phyloP scores from a whole-genome alignment of 1,140 invertebrate genomes.

The Tetragnatha versicolor region DNA sequence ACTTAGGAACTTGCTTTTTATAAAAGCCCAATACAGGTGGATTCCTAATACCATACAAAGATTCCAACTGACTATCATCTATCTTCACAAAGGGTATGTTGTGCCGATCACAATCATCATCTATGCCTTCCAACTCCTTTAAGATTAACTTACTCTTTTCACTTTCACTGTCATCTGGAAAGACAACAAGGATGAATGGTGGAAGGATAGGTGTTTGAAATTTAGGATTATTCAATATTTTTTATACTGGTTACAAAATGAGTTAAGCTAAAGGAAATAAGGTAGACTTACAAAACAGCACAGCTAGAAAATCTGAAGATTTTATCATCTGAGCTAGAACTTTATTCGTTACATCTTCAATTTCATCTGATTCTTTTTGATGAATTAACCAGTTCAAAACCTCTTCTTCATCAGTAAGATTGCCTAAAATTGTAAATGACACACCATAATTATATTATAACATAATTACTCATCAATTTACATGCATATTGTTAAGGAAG shows the following conservation, averaged over 20 bases:
- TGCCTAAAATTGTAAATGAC: constrained; percentile 71
- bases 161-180: constrained; percentile 84
- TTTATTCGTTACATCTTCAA: constrained; percentile 86
- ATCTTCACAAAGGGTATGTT: constrained; percentile 95
- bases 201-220: too few species aligned
- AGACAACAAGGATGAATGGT: too few species aligned
- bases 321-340: constrained; percentile 82
- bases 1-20: constrained; percentile 89
- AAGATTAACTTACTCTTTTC: constrained; percentile 88
- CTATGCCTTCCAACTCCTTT: constrained; percentile 89
- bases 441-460: neutral
- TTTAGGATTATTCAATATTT: neutral
- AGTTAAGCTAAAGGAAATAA: neutral
- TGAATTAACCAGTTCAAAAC: constrained; percentile 92
- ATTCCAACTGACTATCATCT: constrained; percentile 82
- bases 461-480: neutral
- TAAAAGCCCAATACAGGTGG: constrained; percentile 89
- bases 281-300: constrained; percentile 83
- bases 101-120: constrained; percentile 86
- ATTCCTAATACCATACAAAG: constrained; percentile 83
- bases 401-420: constrained; percentile 88
- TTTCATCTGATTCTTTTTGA: constrained; percentile 86
- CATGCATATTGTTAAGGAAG: too few species aligned
- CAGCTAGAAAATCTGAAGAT: constrained; percentile 88
- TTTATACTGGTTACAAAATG: neutral